Percentiles rank a stretch among this genome's conserved stretches.
phyloP scores from a whole-genome alignment of 2,797 vertebrate genomes.

The Muscicapa comitata region DNA sequence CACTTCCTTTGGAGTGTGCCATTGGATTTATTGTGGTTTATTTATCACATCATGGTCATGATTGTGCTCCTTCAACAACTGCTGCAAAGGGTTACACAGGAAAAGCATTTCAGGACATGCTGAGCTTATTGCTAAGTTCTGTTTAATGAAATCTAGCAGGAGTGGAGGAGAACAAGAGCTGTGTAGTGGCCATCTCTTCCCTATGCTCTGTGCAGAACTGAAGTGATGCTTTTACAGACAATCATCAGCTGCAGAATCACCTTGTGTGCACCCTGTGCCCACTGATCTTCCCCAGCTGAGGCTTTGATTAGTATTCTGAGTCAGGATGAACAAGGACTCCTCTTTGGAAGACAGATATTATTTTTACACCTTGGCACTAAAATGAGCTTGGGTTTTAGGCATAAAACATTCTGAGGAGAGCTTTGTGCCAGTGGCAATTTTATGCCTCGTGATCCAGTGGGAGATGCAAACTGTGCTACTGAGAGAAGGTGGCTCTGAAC shows the following conservation, averaged over 20 bases:
- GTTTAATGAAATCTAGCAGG: neutral
- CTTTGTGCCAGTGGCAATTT: neutral
- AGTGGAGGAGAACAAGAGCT: neutral
- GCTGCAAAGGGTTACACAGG: neutral
- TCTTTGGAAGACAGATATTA: neutral
- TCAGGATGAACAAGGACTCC: neutral
- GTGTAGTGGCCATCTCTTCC: neutral
- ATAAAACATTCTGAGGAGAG: neutral
- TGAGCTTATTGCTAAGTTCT: neutral
- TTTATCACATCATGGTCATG: neutral
- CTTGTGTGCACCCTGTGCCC: neutral
- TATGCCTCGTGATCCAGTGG: accelerated
- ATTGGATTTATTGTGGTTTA: neutral
- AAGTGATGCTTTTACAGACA: neutral
- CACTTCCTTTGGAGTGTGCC: neutral
- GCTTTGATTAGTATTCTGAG: neutral
- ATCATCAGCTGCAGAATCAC: neutral
- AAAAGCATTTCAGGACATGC: neutral
- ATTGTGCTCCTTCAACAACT: accelerated
- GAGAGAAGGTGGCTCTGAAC: neutral
- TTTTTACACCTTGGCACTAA: neutral
- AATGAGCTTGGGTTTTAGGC: neutral
- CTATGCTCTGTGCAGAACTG: neutral
- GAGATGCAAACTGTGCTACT: neutral
- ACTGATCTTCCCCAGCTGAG: neutral